Conservation (phyloP, 1,140 invertebrate species). For the Penaeus japonicus region DNA sequence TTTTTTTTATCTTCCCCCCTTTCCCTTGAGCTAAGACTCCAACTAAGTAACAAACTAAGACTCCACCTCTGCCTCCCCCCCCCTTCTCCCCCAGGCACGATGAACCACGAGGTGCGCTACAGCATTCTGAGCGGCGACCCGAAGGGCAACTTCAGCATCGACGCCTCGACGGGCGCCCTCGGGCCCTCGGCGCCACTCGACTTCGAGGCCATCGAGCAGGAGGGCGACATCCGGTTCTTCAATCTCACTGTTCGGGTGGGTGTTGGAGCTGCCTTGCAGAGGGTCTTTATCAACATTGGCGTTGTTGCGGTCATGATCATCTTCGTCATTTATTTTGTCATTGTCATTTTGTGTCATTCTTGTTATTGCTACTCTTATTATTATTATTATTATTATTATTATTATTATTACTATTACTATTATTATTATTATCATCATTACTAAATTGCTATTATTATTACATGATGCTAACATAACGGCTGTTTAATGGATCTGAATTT, state of each 20-base stretch:
- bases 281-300: not conserved
- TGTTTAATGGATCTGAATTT: too few relatives aligned
- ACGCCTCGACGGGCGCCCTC: conserved; percentile 77
- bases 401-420: too few relatives aligned
- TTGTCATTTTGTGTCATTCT: too few relatives aligned
- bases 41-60: too few relatives aligned
- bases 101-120: conserved; percentile 85
- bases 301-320: not conserved
- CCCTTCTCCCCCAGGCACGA: conserved; percentile 71
- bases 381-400: too few relatives aligned
- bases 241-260: conserved; percentile 74
- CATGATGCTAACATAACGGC: too few relatives aligned
- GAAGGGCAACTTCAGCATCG: conserved; percentile 81
- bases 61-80: too few relatives aligned
- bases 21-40: not conserved
- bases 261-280: not conserved
- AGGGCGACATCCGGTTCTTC: conserved; percentile 74
- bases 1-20: not conserved
- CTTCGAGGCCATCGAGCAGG: conserved; percentile 74
- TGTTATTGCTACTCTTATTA: too few relatives aligned
- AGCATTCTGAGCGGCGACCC: conserved; percentile 78
- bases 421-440: too few relatives aligned
- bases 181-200: conserved; percentile 76
- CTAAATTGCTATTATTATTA: too few relatives aligned
- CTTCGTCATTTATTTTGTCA: not conserved